These are phyloP conservation scores for Drosophila ochracea DNA, from an alignment of 2,888 invertebrate species.

Conservation along the genomic window DNA sequence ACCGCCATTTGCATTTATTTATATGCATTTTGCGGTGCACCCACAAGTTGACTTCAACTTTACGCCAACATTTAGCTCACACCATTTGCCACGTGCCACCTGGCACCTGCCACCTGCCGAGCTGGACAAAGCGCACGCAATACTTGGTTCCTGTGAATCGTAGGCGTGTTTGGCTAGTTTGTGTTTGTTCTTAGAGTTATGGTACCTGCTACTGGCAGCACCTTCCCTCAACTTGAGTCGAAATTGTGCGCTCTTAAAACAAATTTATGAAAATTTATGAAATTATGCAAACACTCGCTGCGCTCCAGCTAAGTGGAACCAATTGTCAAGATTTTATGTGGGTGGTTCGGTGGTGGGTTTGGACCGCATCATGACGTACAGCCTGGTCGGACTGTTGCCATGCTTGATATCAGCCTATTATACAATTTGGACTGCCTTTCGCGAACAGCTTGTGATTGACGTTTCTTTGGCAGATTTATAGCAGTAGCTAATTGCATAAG, in stretches of 20 bases:
- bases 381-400: not conserved
- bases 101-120: constrained; percentile 18
- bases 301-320: constrained; percentile 42
- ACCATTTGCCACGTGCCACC: constrained; percentile 7
- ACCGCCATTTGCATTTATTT: constrained; percentile 53
- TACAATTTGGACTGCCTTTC: not conserved
- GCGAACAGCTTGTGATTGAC: not conserved
- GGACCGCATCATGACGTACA: not conserved
- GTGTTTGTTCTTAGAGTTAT: constrained; percentile 9
- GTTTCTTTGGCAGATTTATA: not conserved
- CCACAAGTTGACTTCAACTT: constrained; percentile 37
- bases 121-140: constrained; percentile 29
- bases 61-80: not conserved
- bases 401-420: not conserved
- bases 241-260: constrained; percentile 37
- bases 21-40: constrained; percentile 42
- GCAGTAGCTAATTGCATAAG: not conserved
- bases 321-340: constrained; percentile 31
- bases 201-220: constrained; percentile 4
- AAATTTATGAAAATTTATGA: constrained; percentile 58
- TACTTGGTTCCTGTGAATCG: constrained; percentile 1
- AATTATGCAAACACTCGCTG: constrained; percentile 42
- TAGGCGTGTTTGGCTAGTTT: constrained; percentile 10
- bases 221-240: not conserved
- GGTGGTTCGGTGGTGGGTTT: not conserved